phyloP scores from a whole-genome alignment of 2,888 invertebrate genomes.

The Entomobrya proxima region DNA sequence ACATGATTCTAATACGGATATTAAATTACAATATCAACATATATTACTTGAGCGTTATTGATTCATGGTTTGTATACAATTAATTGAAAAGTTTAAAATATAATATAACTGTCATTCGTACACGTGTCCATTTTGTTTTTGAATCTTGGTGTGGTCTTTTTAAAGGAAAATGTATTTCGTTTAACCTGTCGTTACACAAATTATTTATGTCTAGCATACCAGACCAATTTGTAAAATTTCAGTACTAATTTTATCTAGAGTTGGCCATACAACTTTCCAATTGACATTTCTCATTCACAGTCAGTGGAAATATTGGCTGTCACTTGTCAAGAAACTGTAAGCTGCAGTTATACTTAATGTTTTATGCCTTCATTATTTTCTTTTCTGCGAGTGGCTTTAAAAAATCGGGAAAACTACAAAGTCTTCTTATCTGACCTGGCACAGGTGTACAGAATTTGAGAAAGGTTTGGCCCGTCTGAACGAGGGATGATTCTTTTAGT shows the following conservation, averaged over 20 bases:
- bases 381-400: neutral
- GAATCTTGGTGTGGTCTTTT: no score
- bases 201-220: no score
- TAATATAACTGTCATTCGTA: neutral
- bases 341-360: no score
- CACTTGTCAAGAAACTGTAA: no score
- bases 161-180: neutral
- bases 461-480: constrained; percentile 34
- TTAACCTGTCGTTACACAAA: no score
- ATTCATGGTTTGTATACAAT: neutral
- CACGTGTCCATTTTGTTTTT: neutral
- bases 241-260: no score
- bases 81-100: neutral
- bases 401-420: neutral
- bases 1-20: no score
- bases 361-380: no score
- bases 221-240: neutral
- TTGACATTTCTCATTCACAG: no score
- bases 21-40: neutral
- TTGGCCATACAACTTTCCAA: no score
- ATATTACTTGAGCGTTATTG: neutral
- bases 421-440: constrained; percentile 34
- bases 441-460: constrained; percentile 58
- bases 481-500: neutral
- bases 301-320: no score